Base-by-base conservation (phyloP, 2,113 vertebrate genomes). In the Anolis carolinensis region DNA sequence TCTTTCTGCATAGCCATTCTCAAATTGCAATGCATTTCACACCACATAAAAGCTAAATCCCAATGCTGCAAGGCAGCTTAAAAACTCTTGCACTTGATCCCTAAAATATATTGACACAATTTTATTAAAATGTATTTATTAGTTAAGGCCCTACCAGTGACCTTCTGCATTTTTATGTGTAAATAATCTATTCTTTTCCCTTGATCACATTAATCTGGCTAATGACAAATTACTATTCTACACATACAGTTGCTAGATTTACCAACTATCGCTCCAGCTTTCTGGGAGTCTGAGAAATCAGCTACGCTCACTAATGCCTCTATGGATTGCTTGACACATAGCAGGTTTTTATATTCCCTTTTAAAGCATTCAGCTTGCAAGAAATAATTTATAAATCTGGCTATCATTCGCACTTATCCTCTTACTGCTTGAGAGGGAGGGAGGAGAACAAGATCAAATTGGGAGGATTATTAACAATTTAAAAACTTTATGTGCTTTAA, bases 221-320 rank as follows among this genome's bases (percentile, higher is more conserved):
- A 97, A 97, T 97, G 96, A 96, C 96, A 96, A 97, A 96, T 97
- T 96, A 97, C 94, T 95, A 95, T 97, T 96, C 96, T 96, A 92
- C 91, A 94, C 92, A 25, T 96, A 95, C 93, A 95, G 95, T 96
- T 96, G 92, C 94, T 96, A 95, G 92, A 96, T 97, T 97, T 96
- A 94, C 95, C 96, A 96, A 96, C 97, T 94, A 97, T 96, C 95
- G 94, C 92, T 94, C 86, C 90, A 92, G 93, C 92, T 96, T 96
- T 94, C 94, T 89, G 94, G 95, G 94, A 81, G 95, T 96, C 80
- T 84, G 91, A 94, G 95, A 96, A 81, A 96, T 96, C 95, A 95
- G 94, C 91, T 93, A 93, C 87, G 89, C 94, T 95, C 90, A 88
- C 95, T 96, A 95, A 95, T 96, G 94, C 95, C 96, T 97, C 96